Percentiles rank a stretch among this genome's conserved stretches.
These are phyloP conservation scores for Lasioglossum leucozonium DNA, from an alignment of 2,888 invertebrate genomes.

Conservation along the genomic window DNA sequence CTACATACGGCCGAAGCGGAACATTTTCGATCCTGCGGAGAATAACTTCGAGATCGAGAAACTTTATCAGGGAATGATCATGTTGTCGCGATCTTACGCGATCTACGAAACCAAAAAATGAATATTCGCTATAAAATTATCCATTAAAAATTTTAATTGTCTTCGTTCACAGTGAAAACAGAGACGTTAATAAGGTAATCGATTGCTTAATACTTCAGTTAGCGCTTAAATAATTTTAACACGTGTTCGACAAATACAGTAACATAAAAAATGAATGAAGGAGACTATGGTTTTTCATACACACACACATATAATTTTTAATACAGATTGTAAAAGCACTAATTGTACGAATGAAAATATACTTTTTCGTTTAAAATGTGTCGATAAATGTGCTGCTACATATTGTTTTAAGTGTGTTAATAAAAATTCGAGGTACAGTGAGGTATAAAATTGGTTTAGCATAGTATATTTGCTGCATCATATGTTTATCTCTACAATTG, in stretches of 20 bases:
- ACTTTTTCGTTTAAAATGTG: not conserved
- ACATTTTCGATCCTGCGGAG: conserved; percentile 71
- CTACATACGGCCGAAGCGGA: conserved; percentile 78
- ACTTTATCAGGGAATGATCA: conserved; percentile 81
- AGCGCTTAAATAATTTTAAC: not conserved
- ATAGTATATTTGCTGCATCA: not conserved
- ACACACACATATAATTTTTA: not conserved
- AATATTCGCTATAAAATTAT: not conserved
- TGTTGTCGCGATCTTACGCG: conserved; percentile 78
- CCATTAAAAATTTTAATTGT: not conserved
- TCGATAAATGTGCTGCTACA: not conserved
- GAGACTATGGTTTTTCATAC: not conserved
- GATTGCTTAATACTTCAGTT: not conserved
- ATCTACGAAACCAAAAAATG: conserved; percentile 38
- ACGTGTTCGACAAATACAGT: not conserved
- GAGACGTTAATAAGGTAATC: not conserved
- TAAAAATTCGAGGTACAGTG: not conserved
- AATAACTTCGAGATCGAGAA: conserved; percentile 77
- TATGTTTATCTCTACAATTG: not conserved
- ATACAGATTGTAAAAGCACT: not conserved
- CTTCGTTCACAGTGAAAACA: not conserved
- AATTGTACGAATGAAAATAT: not conserved
- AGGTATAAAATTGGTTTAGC: not conserved
- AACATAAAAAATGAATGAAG: not conserved
- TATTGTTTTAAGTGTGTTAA: not conserved